Evolutionary conservation across 2,113 vertebrate species (phyloP), one percentile per base, ranked within the genome.

Genomic region (Podarcis muralis): DNA sequence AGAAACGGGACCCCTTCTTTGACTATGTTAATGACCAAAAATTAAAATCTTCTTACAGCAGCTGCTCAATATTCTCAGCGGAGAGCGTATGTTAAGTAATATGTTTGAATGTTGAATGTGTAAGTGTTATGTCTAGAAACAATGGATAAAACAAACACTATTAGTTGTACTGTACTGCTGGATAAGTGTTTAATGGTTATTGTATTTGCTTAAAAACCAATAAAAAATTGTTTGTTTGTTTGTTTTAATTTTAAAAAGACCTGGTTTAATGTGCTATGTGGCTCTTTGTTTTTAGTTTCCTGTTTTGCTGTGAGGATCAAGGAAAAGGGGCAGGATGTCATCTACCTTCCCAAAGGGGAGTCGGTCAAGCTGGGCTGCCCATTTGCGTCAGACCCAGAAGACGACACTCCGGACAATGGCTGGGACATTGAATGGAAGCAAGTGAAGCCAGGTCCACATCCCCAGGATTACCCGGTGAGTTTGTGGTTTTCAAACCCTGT

Each of bases 351-450:
- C 0, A 93, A 95, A 84, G 97, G 98, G 0, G 95, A 96, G n/a
- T 95, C 93, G 0, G 97, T 98, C 75, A 96, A 75, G 13, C 92
- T 99, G 90, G 97, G 96, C 1, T 99, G 98, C 92, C 98, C 97
- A 32, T 99, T 97, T 78, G 94, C 93, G 1, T 91, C 97, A 0
- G 96, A 89, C 27, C 66, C 96, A 0, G 75, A 93, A 37, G 98
- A 98, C 93, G 95, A 93, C 0, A 98, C 98, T 48, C 97, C 97
- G 6, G 95, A 93, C 1, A 96, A 97, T 71, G 96, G 98, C 92
- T 87, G 85, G 85, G 97, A 98, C 12, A 98, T 97, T 0, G 95
- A 99, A 81, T 99, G 98, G 98, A 97, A 93, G 95, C 96, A 97
- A 83, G 88, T 98, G 94, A 97, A 95, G 5, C 97, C 98, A 0